Evolutionary conservation across 2,888 invertebrate species (phyloP), one percentile per base, ranked within the genome.

Genomic region (Cryptocephalus moraei): DNA sequence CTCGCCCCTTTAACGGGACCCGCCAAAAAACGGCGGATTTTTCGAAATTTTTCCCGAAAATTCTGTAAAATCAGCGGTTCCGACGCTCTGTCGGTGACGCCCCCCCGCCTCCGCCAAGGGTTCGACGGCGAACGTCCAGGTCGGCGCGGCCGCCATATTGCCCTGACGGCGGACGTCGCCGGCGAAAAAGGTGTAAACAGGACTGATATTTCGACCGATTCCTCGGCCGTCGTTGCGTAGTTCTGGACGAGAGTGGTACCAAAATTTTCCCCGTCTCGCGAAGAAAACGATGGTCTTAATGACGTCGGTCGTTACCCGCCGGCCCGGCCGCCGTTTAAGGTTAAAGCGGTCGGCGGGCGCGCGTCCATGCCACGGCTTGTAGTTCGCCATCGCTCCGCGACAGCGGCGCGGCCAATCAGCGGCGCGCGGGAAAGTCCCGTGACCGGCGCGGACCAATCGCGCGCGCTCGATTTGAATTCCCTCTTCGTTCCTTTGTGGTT

Each of bases 391-490:
- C 22, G 22, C 22, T 22, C 22, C 22, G 22, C 22, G 22, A 22
- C 22, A 6, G 22, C 22, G 22, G 22, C 6, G 22, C 22, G 6
- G 13, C 71, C 71, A 71, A 71, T 71, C 12, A 47, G 32, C 46
- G 32, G 48, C 51, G 59, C 64, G 68, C 70, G 70, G 66, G 68
- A 68, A 68, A 61, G 57, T 53, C 69, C 63, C 68, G 69, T 69
- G 69, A 69, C 66, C 51, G 48, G 49, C 52, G 53, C 52, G 51
- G 43, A 53, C 71, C 71, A 71, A 72, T 70, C 43, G 48, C 12
- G 44, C 52, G 56, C 59, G 59, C 56, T 56, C 60, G 65, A 69
- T 72, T 72, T 72, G 69, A 72, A 71, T 70, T 70, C 69, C 68
- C 67, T 68, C 67, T 66, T 66, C 63, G 62, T 63, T 61, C 64